Evolutionary conservation across 2,888 invertebrate species (phyloP).

Genomic region (Apeira syringaria): DNA sequence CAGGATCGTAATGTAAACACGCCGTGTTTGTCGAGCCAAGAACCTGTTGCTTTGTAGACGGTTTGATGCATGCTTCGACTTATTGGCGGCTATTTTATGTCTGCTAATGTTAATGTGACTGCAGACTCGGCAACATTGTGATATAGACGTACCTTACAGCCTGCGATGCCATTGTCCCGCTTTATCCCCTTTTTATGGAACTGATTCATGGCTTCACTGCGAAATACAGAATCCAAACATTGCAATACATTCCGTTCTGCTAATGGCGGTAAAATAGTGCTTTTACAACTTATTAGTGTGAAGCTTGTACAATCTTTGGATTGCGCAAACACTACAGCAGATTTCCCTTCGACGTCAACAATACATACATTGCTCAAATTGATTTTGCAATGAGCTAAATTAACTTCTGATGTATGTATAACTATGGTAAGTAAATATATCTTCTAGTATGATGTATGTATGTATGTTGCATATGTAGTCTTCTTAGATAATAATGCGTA

Average conservation of each 20-base stretch:
- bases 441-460: no score
- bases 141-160: slow-evolving; percentile 34
- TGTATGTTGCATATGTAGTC: no score
- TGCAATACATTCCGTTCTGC: slow-evolving; percentile 30
- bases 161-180: slow-evolving; percentile 35
- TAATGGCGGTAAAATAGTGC: slow-evolving; percentile 43
- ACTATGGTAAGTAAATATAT: no score
- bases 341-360: slow-evolving; percentile 74
- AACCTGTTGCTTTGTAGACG: slow-evolving; percentile 81
- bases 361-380: slow-evolving; percentile 68
- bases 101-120: slow-evolving; percentile 75
- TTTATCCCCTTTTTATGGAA: slow-evolving; percentile 32
- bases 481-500: no score
- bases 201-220: slow-evolving; percentile 25
- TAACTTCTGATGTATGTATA: slow-evolving; percentile 37
- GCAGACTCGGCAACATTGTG: slow-evolving; percentile 79
- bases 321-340: slow-evolving; percentile 63
- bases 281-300: slow-evolving; percentile 57
- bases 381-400: slow-evolving; percentile 64
- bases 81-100: slow-evolving; percentile 82
- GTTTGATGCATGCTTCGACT: slow-evolving; percentile 75
- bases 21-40: slow-evolving; percentile 73
- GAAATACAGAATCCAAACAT: slow-evolving; percentile 30
- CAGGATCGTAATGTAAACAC: slow-evolving; percentile 83
- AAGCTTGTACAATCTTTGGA: slow-evolving; percentile 60